phyloP scores from a whole-genome alignment of 2,797 vertebrate genomes.

The Fundulus diaphanus region DNA sequence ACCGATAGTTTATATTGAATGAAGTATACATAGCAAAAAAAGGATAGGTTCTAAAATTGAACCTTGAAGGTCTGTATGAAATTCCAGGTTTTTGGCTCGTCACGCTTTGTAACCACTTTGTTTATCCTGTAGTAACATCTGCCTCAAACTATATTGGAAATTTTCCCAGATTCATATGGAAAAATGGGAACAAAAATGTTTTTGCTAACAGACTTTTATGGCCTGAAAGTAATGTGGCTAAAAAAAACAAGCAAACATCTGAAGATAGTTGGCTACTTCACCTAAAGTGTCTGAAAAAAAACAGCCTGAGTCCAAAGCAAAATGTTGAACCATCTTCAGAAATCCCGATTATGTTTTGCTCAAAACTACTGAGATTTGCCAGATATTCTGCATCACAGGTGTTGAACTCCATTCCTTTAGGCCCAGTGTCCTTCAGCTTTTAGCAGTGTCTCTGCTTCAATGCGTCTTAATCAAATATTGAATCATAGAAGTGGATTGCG shows the following conservation, averaged over 20 bases:
- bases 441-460: too few relatives aligned
- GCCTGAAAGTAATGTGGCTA: background rate
- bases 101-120: background rate
- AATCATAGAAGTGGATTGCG: too few relatives aligned
- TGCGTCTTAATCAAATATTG: too few relatives aligned
- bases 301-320: background rate
- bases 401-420: too few relatives aligned
- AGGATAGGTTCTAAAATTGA: background rate
- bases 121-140: background rate
- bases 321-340: background rate
- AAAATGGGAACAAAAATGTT: background rate
- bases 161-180: background rate
- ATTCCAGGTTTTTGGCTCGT: background rate
- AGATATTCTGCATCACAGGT: too few relatives aligned
- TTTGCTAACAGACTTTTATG: background rate
- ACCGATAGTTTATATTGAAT: too few relatives aligned
- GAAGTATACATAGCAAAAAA: background rate
- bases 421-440: too few relatives aligned
- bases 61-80: background rate
- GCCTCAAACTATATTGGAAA: background rate
- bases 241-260: background rate
- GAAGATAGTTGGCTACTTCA: background rate
- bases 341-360: background rate
- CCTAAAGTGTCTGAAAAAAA: background rate
- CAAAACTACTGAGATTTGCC: background rate